A percentile compares a stretch with the other conserved stretches of the same genome.
Evolutionary conservation across 1,140 invertebrate species (phyloP).

Genomic region (Ips nitidus): DNA sequence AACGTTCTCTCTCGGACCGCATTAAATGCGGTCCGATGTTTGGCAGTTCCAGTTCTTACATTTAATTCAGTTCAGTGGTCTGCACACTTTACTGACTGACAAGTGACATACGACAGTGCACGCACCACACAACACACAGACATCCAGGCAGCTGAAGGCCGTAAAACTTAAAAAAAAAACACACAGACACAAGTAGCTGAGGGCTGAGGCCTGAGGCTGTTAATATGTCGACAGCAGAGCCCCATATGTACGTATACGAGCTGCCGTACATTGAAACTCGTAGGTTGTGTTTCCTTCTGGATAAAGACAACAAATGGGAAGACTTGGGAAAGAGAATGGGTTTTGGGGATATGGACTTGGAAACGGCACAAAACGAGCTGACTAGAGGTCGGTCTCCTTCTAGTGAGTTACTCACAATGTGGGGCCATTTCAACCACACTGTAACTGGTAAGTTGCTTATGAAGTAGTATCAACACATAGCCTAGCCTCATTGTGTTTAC

Average conservation of each 20-base stretch:
- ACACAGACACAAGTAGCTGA: too few species aligned
- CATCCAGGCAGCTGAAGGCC: too few species aligned
- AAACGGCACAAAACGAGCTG: constrained; percentile 53
- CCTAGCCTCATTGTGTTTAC: neutral
- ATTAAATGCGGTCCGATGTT: too few species aligned
- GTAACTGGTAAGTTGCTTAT: constrained; percentile 49
- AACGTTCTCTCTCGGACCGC: too few species aligned
- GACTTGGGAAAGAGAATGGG: constrained; percentile 65
- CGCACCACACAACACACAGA: too few species aligned
- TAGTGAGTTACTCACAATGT: constrained; percentile 71
- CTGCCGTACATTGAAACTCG: constrained; percentile 68
- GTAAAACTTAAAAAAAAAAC: too few species aligned
- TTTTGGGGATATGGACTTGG: constrained; percentile 57
- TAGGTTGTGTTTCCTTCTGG: constrained; percentile 73
- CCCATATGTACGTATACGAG: constrained; percentile 67
- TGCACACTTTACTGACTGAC: too few species aligned
- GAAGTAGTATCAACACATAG: neutral
- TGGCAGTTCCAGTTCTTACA: too few species aligned
- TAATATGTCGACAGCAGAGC: too few species aligned
- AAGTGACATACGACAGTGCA: too few species aligned
- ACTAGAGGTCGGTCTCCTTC: constrained; percentile 66
- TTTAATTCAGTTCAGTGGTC: too few species aligned
- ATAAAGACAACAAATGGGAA: constrained; percentile 77
- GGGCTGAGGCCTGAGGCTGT: too few species aligned
- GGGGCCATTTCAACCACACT: constrained; percentile 80